Percentiles rank a stretch among this genome's conserved stretches.
These are phyloP conservation scores for Percopsis omiscomaycus DNA, from an alignment of 2,797 vertebrate species.

Conservation along the genomic window DNA sequence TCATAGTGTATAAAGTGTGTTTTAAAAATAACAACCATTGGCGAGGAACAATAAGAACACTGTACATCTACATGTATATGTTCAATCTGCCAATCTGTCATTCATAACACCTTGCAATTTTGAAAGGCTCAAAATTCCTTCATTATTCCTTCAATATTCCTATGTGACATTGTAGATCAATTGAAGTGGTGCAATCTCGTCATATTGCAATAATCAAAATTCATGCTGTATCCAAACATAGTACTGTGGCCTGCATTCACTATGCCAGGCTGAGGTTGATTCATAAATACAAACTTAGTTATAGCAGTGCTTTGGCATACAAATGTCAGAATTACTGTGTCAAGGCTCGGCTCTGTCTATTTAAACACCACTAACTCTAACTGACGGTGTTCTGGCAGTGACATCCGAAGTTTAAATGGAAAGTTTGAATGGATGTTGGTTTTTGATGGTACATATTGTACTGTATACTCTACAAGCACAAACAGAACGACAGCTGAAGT, in stretches of 20 bases:
- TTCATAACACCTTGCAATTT: no score
- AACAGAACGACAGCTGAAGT: background rate
- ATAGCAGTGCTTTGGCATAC: constrained; percentile 1
- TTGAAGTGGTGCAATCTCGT: no score
- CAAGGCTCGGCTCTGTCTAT: constrained; percentile 3
- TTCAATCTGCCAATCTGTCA: no score
- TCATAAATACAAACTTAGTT: background rate
- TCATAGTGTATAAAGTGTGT: constrained; percentile 25
- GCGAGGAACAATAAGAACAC: constrained; percentile 10
- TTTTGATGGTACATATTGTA: background rate
- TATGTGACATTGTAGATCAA: no score
- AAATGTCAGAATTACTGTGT: background rate
- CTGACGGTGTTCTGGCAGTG: background rate
- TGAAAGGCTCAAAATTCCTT: no score
- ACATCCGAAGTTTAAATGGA: no score
- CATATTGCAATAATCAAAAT: no score
- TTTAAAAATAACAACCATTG: constrained; percentile 15
- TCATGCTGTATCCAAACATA: no score
- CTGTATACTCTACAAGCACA: background rate
- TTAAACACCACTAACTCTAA: background rate
- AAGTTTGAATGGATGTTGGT: background rate
- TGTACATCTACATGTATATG: background rate
- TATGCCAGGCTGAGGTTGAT: background rate
- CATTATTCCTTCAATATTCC: no score
- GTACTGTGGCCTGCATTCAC: no score